Conservation (phyloP, 1,140 invertebrate genomes). For the Microplitis demolitor region DNA sequence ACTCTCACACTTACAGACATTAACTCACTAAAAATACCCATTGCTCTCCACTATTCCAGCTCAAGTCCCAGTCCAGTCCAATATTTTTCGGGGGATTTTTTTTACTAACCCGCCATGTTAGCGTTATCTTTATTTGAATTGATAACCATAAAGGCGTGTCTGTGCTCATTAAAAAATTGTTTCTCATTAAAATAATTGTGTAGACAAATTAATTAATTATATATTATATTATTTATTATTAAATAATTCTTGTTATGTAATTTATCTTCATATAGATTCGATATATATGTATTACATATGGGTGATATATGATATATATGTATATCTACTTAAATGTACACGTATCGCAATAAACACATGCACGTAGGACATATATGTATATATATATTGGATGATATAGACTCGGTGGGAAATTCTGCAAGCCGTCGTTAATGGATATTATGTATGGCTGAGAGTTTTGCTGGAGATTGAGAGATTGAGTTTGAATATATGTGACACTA, state of each 20-base stretch:
- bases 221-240: not conserved
- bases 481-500: not conserved
- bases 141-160: not conserved
- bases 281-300: no score
- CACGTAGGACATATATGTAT: not conserved
- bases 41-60: no score
- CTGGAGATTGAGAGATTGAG: conserved; percentile 2
- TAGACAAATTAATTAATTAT: not conserved
- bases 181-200: not conserved
- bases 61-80: no score
- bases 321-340: no score
- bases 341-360: not conserved
- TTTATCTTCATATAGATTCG: not conserved
- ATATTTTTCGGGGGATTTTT: no score
- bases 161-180: not conserved
- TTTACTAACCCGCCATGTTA: no score
- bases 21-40: no score
- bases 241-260: not conserved
- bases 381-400: no score
- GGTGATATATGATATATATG: no score
- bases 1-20: not conserved
- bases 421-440: conserved; percentile 30
- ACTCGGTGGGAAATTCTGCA: conserved; percentile 26
- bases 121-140: no score
- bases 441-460: conserved; percentile 24